These are phyloP conservation scores for Climacteris rufus DNA, from an alignment of 2,113 vertebrate species.

Conservation along the genomic window DNA sequence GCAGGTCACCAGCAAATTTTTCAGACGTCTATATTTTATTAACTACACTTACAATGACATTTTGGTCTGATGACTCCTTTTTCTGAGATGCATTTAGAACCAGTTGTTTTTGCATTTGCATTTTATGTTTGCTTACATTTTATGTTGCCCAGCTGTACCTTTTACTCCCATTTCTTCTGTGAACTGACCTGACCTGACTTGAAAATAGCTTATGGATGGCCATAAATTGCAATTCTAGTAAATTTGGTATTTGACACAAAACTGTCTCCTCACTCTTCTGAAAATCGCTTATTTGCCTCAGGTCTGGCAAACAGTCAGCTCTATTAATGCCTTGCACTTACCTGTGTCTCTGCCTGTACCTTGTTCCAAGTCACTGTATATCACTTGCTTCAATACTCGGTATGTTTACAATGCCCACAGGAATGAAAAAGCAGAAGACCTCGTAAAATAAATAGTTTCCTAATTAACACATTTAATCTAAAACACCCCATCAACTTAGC, in stretches of 20 bases:
- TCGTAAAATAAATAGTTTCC: not conserved
- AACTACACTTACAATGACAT: not conserved
- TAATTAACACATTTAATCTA: constrained; percentile 16
- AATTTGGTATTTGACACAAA: not conserved
- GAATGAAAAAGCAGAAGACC: not conserved
- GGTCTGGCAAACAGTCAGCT: not conserved
- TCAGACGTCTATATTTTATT: not conserved
- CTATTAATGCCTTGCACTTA: not conserved
- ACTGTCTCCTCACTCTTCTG: not conserved
- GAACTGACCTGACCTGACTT: not conserved
- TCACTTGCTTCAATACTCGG: not conserved
- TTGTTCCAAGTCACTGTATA: not conserved
- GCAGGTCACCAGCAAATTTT: not conserved
- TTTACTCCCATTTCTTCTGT: not conserved
- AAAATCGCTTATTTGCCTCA: constrained; percentile 4
- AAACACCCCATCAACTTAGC: not conserved
- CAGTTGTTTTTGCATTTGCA: not conserved
- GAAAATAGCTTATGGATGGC: not conserved
- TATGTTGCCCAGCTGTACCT: not conserved
- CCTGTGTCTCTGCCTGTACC: not conserved
- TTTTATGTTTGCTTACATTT: not conserved
- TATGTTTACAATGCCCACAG: not conserved
- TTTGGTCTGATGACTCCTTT: not conserved
- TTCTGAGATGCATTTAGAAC: not conserved
- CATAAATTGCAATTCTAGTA: not conserved